A percentile compares a stretch with the other conserved stretches of the same genome.
Evolutionary conservation across 53 echinoderm and acorn worm species (phyloP).

Genomic region (Pentamera pediparva): DNA sequence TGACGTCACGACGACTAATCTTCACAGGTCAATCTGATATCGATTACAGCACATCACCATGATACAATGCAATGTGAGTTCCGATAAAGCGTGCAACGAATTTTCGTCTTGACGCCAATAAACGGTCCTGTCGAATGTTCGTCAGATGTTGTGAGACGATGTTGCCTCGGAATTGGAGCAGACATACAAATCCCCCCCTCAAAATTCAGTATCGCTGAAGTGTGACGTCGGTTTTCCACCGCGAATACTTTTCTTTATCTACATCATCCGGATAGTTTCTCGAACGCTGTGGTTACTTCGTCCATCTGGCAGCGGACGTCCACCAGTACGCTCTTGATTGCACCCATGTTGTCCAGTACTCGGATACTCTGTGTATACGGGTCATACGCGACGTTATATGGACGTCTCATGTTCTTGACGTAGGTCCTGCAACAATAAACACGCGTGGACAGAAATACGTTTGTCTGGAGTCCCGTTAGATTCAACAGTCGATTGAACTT

Average conservation of each 20-base stretch:
- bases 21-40: no score
- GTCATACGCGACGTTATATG: conserved; percentile 5
- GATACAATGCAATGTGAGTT: no score
- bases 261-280: background rate
- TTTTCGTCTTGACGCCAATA: no score
- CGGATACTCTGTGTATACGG: conserved; percentile 28
- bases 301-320: conserved; percentile 9
- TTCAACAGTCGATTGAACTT: no score
- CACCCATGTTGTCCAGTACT: background rate
- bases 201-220: background rate
- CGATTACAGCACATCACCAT: no score
- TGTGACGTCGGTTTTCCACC: background rate
- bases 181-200: background rate
- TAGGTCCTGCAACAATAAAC: background rate
- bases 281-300: conserved; percentile 9
- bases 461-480: no score
- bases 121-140: no score
- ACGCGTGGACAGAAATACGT: background rate
- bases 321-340: background rate
- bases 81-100: no score
- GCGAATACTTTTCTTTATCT: background rate
- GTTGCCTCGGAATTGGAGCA: no score
- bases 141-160: no score
- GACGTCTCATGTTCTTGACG: conserved; percentile 20
- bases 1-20: no score